Base-by-base conservation (phyloP, 2,113 vertebrate genomes). In the Australoheros scitulus region DNA sequence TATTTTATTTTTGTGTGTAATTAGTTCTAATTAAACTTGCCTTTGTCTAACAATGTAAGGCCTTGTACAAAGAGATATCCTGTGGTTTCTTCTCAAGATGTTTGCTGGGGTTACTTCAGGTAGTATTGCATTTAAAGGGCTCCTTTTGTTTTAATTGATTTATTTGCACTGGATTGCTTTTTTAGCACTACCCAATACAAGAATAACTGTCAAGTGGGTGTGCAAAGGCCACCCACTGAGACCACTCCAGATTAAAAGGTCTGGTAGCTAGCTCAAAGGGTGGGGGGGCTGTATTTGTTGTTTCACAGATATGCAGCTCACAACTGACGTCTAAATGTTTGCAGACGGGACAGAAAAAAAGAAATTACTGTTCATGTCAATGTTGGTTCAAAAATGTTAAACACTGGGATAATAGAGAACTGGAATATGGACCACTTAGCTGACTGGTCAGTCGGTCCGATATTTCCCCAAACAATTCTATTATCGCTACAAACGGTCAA, bases 1-100 rank as follows among this genome's bases (percentile, higher is more conserved):
- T 95, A 94, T 95, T 95, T 96, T 95, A 96, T 95, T 95, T 96
- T 95, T 95, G 92, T 95, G 95, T 96, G 93, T 95, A 89, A 94
- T 95, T 95, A 94, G 94, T 93, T 95, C 90, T 93, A 93, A 95
- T 95, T 95, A 96, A 96, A 96, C 89, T 93, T 88, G 91, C 94
- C 90, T 94, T 94, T 93, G 94, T 95, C 95, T 95, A 94, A 94
- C 92, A 93, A 92, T 89, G 85, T 92, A 92, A 90, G 84, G 88
- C 92, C 82, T 88, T 91, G 83, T 91, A 86, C 65, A 87, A 77
- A 81, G 11, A 59, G 3, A 47, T 61, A 59, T 83, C 59, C 32
- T 84, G 72, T 82, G 59, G 52, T 75, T 89, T 52, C 36, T 79
- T 34, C 50, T 52, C 47, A 32, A 34, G 26, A 72, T 72, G 47